phyloP scores from a whole-genome alignment of 1,140 invertebrate genomes.

The Mycetomoellerius zeteki region DNA sequence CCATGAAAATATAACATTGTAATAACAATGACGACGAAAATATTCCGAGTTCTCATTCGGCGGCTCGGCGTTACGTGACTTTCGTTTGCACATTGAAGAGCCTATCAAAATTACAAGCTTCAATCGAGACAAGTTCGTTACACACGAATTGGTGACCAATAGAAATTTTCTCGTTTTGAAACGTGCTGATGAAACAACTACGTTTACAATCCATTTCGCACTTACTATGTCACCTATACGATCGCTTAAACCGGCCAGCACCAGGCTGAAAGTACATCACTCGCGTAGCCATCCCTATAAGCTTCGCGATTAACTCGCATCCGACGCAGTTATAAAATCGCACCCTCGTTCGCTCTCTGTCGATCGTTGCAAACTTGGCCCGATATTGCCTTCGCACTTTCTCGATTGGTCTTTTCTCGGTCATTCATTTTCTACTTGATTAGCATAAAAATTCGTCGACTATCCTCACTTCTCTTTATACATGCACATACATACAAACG shows the following conservation, averaged over 20 bases:
- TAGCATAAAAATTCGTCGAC: neutral
- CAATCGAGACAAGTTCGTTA: slow-evolving; percentile 47
- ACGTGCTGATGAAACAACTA: slow-evolving; percentile 12
- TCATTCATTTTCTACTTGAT: neutral
- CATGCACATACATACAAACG: neutral
- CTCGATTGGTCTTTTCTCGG: neutral
- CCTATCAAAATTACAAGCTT: slow-evolving; percentile 56
- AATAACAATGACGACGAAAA: neutral
- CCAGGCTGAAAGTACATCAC: slow-evolving; percentile 37
- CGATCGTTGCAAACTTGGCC: neutral
- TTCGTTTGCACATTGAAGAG: slow-evolving; percentile 48
- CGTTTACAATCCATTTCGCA: slow-evolving; percentile 55
- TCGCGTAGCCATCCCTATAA: slow-evolving; percentile 39
- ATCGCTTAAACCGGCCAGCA: slow-evolving; percentile 28
- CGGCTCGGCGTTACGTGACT: neutral
- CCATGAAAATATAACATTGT: slow-evolving; percentile 51
- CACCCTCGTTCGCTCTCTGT: slow-evolving; percentile 16
- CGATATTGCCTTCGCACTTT: slow-evolving; percentile 23
- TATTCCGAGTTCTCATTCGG: neutral
- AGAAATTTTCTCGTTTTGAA: slow-evolving; percentile 47
- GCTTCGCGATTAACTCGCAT: slow-evolving; percentile 52
- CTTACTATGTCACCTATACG: slow-evolving; percentile 51
- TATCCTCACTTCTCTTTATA: neutral
- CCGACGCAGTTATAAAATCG: slow-evolving; percentile 50
- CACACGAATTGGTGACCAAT: slow-evolving; percentile 32